A percentile compares a stretch with the other conserved stretches of the same genome.
These are phyloP conservation scores for Malaclemys terrapin DNA, from an alignment of 2,113 vertebrate species.

Conservation along the genomic window DNA sequence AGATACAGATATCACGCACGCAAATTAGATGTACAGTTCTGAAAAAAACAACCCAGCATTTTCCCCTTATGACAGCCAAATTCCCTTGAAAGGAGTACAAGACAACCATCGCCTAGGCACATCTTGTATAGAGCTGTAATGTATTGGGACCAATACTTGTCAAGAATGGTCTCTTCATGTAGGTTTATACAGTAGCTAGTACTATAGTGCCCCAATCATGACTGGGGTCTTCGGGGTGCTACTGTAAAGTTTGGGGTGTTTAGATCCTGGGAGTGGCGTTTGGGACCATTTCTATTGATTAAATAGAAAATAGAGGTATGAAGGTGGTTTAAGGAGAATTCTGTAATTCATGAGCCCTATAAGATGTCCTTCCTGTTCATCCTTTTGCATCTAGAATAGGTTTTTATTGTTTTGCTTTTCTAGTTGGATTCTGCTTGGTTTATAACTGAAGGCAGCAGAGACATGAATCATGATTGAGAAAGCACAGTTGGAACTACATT, in stretches of 20 bases:
- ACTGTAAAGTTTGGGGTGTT: accelerated
- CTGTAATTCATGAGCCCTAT: not conserved
- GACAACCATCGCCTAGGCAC: not conserved
- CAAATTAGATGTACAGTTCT: not conserved
- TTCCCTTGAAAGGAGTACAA: not conserved
- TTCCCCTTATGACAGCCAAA: not conserved
- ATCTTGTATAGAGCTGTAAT: not conserved
- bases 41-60: not conserved
- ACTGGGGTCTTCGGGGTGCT: not conserved
- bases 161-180: not conserved
- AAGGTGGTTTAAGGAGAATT: not conserved
- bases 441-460: not conserved
- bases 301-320: not conserved
- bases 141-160: not conserved
- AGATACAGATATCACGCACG: not conserved
- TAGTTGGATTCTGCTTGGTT: conserved; percentile 32
- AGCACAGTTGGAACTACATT: conserved; percentile 50
- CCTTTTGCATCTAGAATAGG: conserved; percentile 8
- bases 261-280: not conserved
- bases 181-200: accelerated
- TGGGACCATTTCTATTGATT: not conserved
- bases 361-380: not conserved
- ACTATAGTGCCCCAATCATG: not conserved
- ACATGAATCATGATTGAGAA: conserved; percentile 20
- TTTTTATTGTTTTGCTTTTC: conserved; percentile 17